A percentile compares a stretch with the other conserved stretches of the same genome.
Conservation (phyloP, 2,888 invertebrate species). For the Caenorhabditis sp. region DNA sequence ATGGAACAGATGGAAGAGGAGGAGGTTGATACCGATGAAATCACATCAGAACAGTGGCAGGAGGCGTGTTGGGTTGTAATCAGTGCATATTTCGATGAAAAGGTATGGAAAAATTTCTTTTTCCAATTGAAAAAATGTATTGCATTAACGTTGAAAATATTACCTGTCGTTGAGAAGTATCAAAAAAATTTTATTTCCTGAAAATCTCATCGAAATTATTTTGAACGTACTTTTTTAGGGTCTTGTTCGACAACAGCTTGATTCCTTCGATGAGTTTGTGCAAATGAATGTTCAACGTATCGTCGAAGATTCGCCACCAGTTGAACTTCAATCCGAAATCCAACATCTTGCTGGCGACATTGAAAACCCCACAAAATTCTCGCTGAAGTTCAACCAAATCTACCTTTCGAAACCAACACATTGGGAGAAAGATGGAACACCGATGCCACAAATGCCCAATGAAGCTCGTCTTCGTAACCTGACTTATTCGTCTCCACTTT, state of each 20-base stretch:
- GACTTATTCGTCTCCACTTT: conserved; percentile 92
- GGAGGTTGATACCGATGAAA: conserved; percentile 80
- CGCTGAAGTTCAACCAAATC: conserved; percentile 97
- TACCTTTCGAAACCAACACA: conserved; percentile 98
- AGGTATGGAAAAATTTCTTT: conserved; percentile 73
- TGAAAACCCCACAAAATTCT: conserved; percentile 80
- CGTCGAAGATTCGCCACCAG: conserved; percentile 97
- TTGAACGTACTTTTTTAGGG: conserved; percentile 74
- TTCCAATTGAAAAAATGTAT: neutral
- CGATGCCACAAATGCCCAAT: conserved; percentile 99
- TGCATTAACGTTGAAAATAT: neutral
- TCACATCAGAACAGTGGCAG: conserved; percentile 92
- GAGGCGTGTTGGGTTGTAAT: conserved; percentile 99
- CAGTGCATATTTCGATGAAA: conserved; percentile 99
- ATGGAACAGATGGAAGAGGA: conserved; percentile 38
- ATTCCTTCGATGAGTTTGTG: conserved; percentile 99
- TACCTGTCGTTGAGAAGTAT: neutral
- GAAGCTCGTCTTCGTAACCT: conserved; percentile 91
- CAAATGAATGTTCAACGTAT: conserved; percentile 99
- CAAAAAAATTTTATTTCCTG: too few relatives aligned
- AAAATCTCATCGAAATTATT: neutral
- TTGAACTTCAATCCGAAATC: conserved; percentile 92
- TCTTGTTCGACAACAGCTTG: conserved; percentile 95
- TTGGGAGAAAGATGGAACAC: conserved; percentile 99
- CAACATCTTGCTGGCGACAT: conserved; percentile 78